Evolutionary conservation across 2,797 vertebrate species (phyloP).

Genomic region (Chanos chanos): DNA sequence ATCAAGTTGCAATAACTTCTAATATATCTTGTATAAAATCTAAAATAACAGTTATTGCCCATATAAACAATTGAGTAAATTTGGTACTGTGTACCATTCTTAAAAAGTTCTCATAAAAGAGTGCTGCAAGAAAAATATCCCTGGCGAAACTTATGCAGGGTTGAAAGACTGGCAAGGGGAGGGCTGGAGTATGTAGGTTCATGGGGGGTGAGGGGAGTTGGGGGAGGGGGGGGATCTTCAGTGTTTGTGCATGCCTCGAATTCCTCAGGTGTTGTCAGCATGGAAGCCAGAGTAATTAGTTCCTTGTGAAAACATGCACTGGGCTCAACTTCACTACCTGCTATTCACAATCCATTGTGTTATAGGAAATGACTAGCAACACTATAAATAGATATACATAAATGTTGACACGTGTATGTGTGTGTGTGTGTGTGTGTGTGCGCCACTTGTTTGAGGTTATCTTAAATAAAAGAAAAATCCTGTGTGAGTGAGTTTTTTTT

Average conservation of each 20-base stretch:
- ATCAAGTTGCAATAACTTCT: too few relatives aligned
- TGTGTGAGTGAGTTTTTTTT: too few relatives aligned
- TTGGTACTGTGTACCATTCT: too few relatives aligned
- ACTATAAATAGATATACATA: neutral
- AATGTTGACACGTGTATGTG: too few relatives aligned
- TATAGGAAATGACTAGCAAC: constrained; percentile 2
- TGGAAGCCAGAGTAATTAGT: constrained; percentile 61
- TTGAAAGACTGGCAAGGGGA: constrained; percentile 47
- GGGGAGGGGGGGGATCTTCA: constrained; percentile 43
- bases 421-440: too few relatives aligned
- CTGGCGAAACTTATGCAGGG: neutral
- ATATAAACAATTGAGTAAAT: too few relatives aligned
- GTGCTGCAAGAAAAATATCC: neutral
- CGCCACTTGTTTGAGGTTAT: too few relatives aligned
- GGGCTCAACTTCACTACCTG: constrained; percentile 37
- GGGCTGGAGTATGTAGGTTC: constrained; percentile 35
- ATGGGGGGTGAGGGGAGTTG: constrained; percentile 8
- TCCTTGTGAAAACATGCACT: constrained; percentile 56
- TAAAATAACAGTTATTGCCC: too few relatives aligned
- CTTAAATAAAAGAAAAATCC: too few relatives aligned
- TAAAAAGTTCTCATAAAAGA: neutral
- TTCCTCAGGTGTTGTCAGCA: constrained; percentile 75
- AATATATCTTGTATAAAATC: too few relatives aligned
- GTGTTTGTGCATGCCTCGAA: constrained; percentile 66
- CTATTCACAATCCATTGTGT: neutral